Base-by-base conservation (phyloP, 2,888 invertebrate species). In the Himalopsyche anomala region DNA sequence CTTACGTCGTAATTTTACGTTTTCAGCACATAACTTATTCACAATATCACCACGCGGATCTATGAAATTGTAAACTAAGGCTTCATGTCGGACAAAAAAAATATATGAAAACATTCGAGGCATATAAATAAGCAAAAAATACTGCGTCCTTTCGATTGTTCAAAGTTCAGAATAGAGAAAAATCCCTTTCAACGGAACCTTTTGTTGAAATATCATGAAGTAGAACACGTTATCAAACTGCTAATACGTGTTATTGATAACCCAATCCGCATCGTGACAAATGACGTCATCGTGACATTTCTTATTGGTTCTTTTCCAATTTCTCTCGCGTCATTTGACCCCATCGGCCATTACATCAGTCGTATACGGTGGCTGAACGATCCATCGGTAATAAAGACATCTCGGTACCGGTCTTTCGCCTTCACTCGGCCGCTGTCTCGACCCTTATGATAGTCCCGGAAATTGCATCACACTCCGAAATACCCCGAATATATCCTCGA, bases 231-330 rank as follows among this genome's bases (percentile, higher is more conserved):
- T 51, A 51, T 51, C 51, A 51, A 62, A 19, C 62, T 62, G 62
- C 62, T 62, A 62, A 62, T 62, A 62, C 62, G 62, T 62, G 62
- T 62, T 62, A 62, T 62, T 62, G 62, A 62, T 62, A 28, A 19
- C 62, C 62, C 62, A 62, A 19, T 62, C 62, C n/a, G 11, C 9
- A n/a, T 62, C 19, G 62, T 62, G 62, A 62, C 62, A 62, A 62
- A 62, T 28, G 62, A 62, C 62, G 9, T 11, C 62, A 62, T 74
- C 19, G 69, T 36, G 83, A 74, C 79, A 79, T 42, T 55, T 51
- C 69, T 83, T 54, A 79, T 36, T 19, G 83, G 79, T 83, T 83
- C 19, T 83, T 82, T 82, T 54, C 17, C 28, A 38, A 28, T 82
- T 82, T 38, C 19, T 82, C 36, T 80, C 51, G 82, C 56, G 62